phyloP scores from a whole-genome alignment of 30 jellyfish, hydroid and myxozoan species.

The Catostylus mosaicus region DNA sequence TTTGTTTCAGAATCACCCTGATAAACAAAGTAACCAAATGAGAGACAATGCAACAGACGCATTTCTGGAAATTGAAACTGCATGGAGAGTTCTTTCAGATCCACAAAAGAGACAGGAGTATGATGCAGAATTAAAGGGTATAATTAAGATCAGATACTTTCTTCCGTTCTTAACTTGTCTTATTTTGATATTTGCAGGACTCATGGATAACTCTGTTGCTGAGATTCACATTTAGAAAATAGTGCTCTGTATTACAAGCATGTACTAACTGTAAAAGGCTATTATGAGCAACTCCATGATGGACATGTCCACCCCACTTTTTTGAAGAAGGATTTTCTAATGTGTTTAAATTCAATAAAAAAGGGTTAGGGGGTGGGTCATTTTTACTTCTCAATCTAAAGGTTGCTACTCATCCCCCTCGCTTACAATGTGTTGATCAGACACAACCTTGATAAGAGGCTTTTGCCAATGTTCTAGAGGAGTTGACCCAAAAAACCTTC shows the following conservation, averaged over 20 bases:
- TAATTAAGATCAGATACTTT: background rate
- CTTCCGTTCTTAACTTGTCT: background rate
- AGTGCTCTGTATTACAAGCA: background rate
- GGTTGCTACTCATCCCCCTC: background rate
- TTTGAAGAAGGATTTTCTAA: too few relatives aligned
- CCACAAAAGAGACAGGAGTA: slow-evolving; percentile 36
- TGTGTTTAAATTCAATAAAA: too few relatives aligned
- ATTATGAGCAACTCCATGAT: too few relatives aligned
- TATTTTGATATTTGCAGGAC: background rate
- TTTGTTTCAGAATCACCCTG: slow-evolving; percentile 41
- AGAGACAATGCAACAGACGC: background rate
- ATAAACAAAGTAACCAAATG: slow-evolving; percentile 22
- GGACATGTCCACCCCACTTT: too few relatives aligned
- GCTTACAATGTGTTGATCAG: background rate
- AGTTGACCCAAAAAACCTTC: background rate
- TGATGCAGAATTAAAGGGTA: slow-evolving; percentile 60
- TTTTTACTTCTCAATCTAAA: too few relatives aligned
- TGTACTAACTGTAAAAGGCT: background rate
- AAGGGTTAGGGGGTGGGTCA: background rate
- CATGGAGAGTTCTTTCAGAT: slow-evolving; percentile 54
- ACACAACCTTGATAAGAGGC: background rate
- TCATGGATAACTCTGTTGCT: background rate
- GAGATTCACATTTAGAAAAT: background rate
- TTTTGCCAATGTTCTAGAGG: background rate
- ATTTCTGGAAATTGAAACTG: slow-evolving; percentile 39